Conservation (phyloP, 2,888 invertebrate genomes). For the Lycophotia porphyrea region DNA sequence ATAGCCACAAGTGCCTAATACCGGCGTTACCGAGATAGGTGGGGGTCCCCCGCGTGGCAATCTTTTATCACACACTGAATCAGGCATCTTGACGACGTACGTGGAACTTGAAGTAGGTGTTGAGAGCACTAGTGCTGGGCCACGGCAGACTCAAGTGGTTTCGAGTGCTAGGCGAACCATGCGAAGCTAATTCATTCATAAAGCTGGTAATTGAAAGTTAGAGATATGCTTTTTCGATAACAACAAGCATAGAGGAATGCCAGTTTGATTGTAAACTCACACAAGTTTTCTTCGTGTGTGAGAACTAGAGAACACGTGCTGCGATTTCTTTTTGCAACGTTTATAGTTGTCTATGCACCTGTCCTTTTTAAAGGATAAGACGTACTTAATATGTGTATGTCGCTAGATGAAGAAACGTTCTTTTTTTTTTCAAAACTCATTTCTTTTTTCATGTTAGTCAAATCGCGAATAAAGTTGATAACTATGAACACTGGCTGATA, state of each 20-base stretch:
- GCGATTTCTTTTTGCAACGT: background rate
- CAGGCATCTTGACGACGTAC: constrained; percentile 20
- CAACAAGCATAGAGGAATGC: background rate
- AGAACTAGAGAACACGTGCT: background rate
- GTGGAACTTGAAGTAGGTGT: constrained; percentile 58
- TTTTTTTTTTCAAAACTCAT: background rate
- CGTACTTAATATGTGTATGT: background rate
- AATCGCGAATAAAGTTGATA: too few species aligned
- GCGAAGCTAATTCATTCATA: constrained; percentile 22
- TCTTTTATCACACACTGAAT: constrained; percentile 51
- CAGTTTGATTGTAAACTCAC: background rate
- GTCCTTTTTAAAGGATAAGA: background rate
- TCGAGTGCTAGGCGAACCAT: constrained; percentile 37
- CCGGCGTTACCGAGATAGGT: too few species aligned
- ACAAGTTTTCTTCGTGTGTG: background rate
- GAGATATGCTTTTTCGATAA: background rate
- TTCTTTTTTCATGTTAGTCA: background rate
- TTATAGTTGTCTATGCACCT: background rate
- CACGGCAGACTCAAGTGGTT: constrained; percentile 37
- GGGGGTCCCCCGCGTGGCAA: constrained; percentile 42
- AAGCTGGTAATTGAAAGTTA: background rate
- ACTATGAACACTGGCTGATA: background rate
- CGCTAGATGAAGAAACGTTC: background rate
- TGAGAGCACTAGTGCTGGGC: constrained; percentile 41
- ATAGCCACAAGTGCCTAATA: constrained; percentile 9